These are phyloP conservation scores for Agrilus mali DNA, from an alignment of 2,888 invertebrate species.

Conservation along the genomic window DNA sequence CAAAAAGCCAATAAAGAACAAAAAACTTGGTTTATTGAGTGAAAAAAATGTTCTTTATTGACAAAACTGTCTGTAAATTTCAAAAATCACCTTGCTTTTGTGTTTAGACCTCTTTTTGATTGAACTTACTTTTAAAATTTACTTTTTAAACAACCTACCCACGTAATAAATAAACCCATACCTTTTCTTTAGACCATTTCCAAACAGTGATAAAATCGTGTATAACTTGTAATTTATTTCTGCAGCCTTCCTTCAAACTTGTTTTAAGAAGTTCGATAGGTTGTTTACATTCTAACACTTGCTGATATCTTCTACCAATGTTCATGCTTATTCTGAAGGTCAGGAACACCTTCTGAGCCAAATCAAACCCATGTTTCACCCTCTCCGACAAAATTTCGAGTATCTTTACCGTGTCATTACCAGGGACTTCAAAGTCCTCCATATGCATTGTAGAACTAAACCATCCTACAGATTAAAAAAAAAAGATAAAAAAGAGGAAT, in stretches of 20 bases:
- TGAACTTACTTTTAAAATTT: too few relatives aligned
- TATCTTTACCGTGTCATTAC: constrained; percentile 27
- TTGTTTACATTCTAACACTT: constrained; percentile 39
- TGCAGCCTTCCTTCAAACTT: constrained; percentile 38
- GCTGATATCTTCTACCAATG: constrained; percentile 42
- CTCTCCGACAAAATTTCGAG: constrained; percentile 39
- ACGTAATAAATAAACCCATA: constrained; percentile 16
- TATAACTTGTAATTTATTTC: constrained; percentile 45
- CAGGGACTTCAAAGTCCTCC: constrained; percentile 15
- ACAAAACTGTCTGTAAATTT: too few relatives aligned
- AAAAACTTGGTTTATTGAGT: too few relatives aligned
- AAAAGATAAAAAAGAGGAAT: not conserved
- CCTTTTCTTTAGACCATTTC: constrained; percentile 38
- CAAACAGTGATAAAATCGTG: constrained; percentile 45
- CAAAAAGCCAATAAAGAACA: too few relatives aligned
- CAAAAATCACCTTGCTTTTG: too few relatives aligned
- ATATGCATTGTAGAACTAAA: constrained; percentile 26
- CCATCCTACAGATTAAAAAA: constrained; percentile 2
- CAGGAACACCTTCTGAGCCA: constrained; percentile 42
- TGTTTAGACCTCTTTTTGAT: too few relatives aligned
- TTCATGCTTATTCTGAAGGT: constrained; percentile 44
- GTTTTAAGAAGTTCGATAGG: constrained; percentile 39
- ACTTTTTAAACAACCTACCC: too few relatives aligned
- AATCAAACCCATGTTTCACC: constrained; percentile 38
- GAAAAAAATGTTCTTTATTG: too few relatives aligned